These are phyloP conservation scores for Pyrrhopygopsis socrates DNA, from an alignment of 2,888 invertebrate genomes.

Conservation along the genomic window DNA sequence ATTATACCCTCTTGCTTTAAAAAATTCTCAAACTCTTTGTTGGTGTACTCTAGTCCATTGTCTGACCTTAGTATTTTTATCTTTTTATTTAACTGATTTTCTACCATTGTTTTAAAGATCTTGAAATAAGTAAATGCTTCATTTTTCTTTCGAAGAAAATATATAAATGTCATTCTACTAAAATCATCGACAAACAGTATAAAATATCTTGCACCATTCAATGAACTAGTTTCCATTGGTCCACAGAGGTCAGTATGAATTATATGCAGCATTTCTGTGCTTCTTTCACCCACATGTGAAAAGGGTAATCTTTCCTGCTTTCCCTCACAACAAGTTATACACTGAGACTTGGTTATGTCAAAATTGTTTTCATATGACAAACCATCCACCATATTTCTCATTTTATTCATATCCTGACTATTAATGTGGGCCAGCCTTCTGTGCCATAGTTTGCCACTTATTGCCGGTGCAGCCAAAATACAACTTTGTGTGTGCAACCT, in stretches of 20 bases:
- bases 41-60: neutral
- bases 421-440: slow-evolving; percentile 56
- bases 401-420: slow-evolving; percentile 54
- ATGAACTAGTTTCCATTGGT: neutral
- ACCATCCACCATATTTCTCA: slow-evolving; percentile 24
- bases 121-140: neutral
- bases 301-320: neutral
- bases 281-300: neutral
- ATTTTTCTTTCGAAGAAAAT: neutral
- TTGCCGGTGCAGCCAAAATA: neutral
- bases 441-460: slow-evolving; percentile 49
- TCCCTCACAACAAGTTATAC: neutral
- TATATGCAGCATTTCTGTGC: neutral
- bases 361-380: neutral
- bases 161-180: neutral
- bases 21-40: neutral
- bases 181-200: neutral
- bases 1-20: too few species aligned
- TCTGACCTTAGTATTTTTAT: slow-evolving; percentile 7
- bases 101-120: neutral
- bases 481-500: neutral
- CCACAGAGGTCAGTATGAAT: neutral
- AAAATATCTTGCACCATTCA: neutral
- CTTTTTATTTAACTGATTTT: slow-evolving; percentile 23
- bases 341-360: neutral